phyloP scores from a whole-genome alignment of 2,888 invertebrate genomes.

The Heteromurus nitidus region DNA sequence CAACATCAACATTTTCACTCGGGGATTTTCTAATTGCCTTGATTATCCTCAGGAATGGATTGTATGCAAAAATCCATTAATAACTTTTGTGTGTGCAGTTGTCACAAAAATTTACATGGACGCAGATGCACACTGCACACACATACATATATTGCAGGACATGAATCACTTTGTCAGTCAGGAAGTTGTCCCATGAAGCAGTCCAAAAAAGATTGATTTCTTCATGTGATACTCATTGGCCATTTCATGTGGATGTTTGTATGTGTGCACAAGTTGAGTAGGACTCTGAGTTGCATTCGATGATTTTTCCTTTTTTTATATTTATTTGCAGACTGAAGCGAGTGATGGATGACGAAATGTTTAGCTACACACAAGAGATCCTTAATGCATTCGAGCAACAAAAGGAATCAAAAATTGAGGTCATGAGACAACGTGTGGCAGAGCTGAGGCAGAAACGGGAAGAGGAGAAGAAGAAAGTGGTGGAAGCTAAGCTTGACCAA shows the following conservation, averaged over 20 bases:
- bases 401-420: constrained; percentile 65
- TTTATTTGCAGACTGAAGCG: constrained; percentile 63
- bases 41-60: no score
- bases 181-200: constrained; percentile 1
- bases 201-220: not conserved
- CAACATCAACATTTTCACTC: no score
- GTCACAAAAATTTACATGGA: no score
- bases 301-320: not conserved
- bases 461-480: constrained; percentile 66
- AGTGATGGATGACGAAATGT: constrained; percentile 69
- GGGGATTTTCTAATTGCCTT: no score
- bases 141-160: no score
- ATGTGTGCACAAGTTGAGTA: not conserved
- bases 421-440: constrained; percentile 68
- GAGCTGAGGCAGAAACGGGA: constrained; percentile 63
- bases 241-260: not conserved
- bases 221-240: constrained; percentile 23
- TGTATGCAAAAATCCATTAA: no score
- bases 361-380: constrained; percentile 60
- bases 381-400: constrained; percentile 57
- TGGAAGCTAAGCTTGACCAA: constrained; percentile 69
- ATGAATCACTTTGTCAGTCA: no score
- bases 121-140: no score
- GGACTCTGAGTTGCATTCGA: not conserved
- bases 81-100: no score